Conservation (phyloP, 2,797 vertebrate species). For the Pseudomugil gertrudae region DNA sequence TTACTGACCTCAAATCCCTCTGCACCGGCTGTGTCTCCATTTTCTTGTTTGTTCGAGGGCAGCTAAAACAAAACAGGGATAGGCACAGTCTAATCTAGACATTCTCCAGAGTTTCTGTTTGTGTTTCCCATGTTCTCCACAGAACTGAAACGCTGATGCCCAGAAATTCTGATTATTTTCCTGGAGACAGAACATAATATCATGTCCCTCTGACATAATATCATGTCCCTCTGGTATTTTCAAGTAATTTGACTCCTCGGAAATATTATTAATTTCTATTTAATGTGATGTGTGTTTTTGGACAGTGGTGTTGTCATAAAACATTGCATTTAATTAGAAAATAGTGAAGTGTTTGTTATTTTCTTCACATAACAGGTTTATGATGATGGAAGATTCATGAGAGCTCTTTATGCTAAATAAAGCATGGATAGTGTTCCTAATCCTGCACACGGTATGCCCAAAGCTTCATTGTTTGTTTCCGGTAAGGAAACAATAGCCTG, state of each 20-base stretch:
- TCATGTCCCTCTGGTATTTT: background rate
- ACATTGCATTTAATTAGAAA: background rate
- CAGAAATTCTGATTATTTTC: too few species aligned
- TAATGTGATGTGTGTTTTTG: background rate
- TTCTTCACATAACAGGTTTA: background rate
- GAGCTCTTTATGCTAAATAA: background rate
- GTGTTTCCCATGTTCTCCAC: background rate
- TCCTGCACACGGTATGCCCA: background rate
- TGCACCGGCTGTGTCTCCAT: slow-evolving; percentile 47
- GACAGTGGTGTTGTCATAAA: background rate
- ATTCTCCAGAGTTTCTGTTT: slow-evolving; percentile 12
- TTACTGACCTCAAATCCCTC: slow-evolving; percentile 69
- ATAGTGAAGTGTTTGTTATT: background rate
- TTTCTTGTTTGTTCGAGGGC: slow-evolving; percentile 46
- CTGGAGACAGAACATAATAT: background rate
- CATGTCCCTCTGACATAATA: background rate
- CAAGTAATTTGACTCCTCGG: background rate
- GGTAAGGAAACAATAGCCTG: background rate
- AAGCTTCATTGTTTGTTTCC: background rate
- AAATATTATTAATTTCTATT: background rate
- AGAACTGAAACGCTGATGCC: background rate
- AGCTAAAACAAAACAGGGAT: slow-evolving; percentile 37
- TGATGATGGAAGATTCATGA: background rate
- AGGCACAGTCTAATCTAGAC: slow-evolving; percentile 27
- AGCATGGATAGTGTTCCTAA: background rate